These are phyloP conservation scores for Enhydra lutris DNA, from an alignment of 2,113 vertebrate genomes.

Conservation along the genomic window DNA sequence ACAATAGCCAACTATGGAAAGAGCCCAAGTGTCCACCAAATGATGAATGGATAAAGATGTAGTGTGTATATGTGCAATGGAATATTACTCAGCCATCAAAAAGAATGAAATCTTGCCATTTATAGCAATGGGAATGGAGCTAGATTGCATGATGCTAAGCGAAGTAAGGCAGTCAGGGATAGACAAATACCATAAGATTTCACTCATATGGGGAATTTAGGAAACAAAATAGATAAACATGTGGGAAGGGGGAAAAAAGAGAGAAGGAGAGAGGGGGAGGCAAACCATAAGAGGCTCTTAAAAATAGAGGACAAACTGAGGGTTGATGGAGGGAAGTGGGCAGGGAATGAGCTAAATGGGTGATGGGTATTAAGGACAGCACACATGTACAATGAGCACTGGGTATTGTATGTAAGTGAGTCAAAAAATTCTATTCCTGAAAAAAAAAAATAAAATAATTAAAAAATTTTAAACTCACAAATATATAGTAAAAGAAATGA, in stretches of 20 bases:
- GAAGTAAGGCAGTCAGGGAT: not conserved
- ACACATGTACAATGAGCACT: not conserved
- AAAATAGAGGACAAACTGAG: not conserved
- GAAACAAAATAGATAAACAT: not conserved
- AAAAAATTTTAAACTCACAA: not conserved
- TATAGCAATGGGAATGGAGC: not conserved
- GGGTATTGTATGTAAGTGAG: not conserved
- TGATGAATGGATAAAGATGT: not conserved
- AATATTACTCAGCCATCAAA: not conserved
- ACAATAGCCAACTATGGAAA: not conserved
- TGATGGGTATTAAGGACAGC: not conserved
- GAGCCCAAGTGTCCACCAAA: not conserved
- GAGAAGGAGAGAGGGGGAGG: not conserved
- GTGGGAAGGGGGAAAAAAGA: not conserved
- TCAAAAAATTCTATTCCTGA: not conserved
- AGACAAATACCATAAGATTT: not conserved
- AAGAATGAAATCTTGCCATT: not conserved
- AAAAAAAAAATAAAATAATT: not conserved
- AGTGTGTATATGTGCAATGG: not conserved
- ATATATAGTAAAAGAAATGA: not conserved
- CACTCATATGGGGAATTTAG: not conserved
- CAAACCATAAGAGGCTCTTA: not conserved
- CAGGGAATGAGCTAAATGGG: not conserved
- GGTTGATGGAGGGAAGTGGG: not conserved
- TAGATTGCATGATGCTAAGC: not conserved